Evolutionary conservation across 2,113 vertebrate species (phyloP), one percentile per base, ranked within the genome.

Genomic region (Etia nguti): DNA sequence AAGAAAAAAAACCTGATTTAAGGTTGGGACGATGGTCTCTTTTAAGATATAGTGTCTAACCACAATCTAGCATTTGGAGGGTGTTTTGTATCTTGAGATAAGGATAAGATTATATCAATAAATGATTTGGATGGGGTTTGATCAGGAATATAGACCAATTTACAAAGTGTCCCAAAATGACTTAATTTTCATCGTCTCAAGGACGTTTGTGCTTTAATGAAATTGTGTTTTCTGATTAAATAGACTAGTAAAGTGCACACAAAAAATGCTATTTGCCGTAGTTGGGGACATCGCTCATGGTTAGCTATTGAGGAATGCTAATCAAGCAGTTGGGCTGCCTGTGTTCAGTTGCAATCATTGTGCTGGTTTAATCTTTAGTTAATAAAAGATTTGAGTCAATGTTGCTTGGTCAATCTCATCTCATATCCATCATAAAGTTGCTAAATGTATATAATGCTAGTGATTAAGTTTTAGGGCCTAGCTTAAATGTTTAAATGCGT

Each of bases 41-140:
- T 92, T 93, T 88, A 92, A 93, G 89, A 95, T 90, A 93, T 91
- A 92, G 81, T 62, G 68, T 81, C 65, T 48, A 31, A 84, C 54
- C 54, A 75, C 89, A 88, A 91, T 93, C 91, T 87, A 85, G 82
- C 73, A 81, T 91, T 68, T 87, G 87, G 73, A 88, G 68, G 62
- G 80, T 87, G 84, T 89, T 94, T 86, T 46, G 36, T 84, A 89
- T 84, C 52, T 89, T 18, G 55, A 91, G 92, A 93, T 93, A 92
- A 89, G 79, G 83, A 86, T 80, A 81, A 87, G 90, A 94, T 92
- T 43, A 81, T 84, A 93, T 93, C 90, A 90, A 88, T 92, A 86
- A 90, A 92, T 89, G 10, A 86, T 91, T 77, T 86, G 85, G 62
- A 81, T 83, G 75, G 85, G 46, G 90, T 86, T 92, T 93, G 88